Evolutionary conservation across 2,113 vertebrate genomes (phyloP).

Genomic region (Geococcyx californianus): DNA sequence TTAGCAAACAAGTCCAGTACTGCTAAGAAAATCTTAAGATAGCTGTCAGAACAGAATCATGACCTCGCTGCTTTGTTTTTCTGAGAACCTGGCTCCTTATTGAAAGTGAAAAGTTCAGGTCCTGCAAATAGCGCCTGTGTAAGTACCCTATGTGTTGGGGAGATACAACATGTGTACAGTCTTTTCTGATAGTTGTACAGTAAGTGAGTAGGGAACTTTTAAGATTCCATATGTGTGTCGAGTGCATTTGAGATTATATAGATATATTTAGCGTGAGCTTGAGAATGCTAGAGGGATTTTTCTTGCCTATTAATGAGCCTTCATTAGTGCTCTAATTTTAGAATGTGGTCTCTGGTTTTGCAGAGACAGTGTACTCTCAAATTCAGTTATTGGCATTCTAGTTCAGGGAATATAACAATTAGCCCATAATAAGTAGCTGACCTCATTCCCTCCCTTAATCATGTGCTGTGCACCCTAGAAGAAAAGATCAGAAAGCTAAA

Average conservation of each 20-base stretch:
- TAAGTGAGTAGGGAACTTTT: not conserved
- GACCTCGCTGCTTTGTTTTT: not conserved
- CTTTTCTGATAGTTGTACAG: not conserved
- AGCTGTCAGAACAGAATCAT: not conserved
- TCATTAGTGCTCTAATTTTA: conserved; percentile 33
- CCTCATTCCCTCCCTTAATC: not conserved
- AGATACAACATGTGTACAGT: accelerated
- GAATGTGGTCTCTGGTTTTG: not conserved
- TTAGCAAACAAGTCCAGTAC: not conserved
- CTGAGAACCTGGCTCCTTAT: not conserved
- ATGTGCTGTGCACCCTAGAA: not conserved
- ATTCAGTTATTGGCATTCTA: not conserved
- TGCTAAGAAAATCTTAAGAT: not conserved
- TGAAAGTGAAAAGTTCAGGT: not conserved
- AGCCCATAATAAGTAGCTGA: not conserved
- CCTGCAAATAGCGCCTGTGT: not conserved
- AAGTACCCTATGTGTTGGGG: not conserved
- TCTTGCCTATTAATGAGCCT: conserved; percentile 10
- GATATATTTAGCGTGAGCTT: not conserved
- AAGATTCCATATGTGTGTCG: accelerated
- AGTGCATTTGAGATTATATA: not conserved
- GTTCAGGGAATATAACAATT: conserved; percentile 6
- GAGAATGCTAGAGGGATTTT: not conserved
- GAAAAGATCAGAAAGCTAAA: not conserved
- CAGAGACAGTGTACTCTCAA: not conserved